These are phyloP conservation scores for Phenganax stokvisi DNA, from an alignment of 92 coral and sea anemone genomes.

Conservation along the genomic window DNA sequence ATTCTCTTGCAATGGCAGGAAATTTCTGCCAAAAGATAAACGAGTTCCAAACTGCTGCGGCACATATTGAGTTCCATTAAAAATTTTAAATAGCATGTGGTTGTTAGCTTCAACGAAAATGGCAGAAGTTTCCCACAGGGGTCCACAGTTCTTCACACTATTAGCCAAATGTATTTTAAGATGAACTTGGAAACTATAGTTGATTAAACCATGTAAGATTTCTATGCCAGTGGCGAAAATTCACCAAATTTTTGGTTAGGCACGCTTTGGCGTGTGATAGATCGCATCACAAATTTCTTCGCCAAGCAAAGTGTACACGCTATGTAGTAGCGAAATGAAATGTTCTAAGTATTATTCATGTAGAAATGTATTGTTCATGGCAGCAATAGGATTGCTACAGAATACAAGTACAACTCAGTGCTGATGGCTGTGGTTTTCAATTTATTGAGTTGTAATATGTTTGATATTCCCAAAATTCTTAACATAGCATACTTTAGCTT, in stretches of 20 bases:
- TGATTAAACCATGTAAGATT: neutral
- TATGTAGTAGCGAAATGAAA: conserved; percentile 23
- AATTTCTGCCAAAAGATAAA: conserved; percentile 3
- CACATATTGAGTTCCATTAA: conserved; percentile 2
- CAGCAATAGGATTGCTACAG: conserved; percentile 4
- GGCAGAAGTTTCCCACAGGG: conserved; percentile 3
- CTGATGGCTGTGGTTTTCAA: too few relatives aligned
- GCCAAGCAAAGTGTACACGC: conserved; percentile 30
- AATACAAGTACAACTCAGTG: conserved; percentile 28
- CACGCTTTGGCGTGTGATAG: neutral
- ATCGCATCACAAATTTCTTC: neutral
- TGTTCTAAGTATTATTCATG: conserved; percentile 1
- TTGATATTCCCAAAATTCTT: too few relatives aligned
- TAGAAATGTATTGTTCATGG: conserved; percentile 25
- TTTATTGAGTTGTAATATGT: too few relatives aligned
- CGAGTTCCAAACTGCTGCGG: conserved; percentile 16
- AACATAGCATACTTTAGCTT: too few relatives aligned
- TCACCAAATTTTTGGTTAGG: neutral
- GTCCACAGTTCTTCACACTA: conserved; percentile 15
- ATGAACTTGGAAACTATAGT: conserved; percentile 16
- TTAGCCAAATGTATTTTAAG: conserved; percentile 12
- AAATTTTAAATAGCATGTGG: neutral
- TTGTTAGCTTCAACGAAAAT: neutral
- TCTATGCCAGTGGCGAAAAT: conserved; percentile 9
- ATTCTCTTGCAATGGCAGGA: too few relatives aligned